These are phyloP conservation scores for Phyllopteryx taeniolatus DNA, from an alignment of 2,113 vertebrate genomes.

Conservation along the genomic window DNA sequence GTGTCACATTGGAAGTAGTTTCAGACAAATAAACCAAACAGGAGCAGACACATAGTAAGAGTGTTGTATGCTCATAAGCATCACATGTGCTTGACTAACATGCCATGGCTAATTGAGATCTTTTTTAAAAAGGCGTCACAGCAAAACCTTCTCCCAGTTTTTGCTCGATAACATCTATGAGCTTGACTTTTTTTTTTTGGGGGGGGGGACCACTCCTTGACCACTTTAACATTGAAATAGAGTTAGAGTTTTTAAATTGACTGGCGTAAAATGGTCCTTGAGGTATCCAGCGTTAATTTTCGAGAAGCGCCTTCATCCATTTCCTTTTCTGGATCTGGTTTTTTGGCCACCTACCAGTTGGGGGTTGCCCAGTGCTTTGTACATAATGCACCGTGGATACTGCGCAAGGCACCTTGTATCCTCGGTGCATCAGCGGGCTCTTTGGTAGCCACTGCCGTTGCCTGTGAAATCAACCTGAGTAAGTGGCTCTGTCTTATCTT, in stretches of 20 bases:
- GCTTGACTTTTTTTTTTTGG: neutral
- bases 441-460: slow-evolving; percentile 77
- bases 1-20: neutral
- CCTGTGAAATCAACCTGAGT: slow-evolving; percentile 73
- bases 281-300: slow-evolving; percentile 23
- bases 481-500: slow-evolving; percentile 36
- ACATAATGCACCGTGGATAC: slow-evolving; percentile 69
- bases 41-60: slow-evolving; percentile 10
- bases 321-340: slow-evolving; percentile 82
- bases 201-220: too few relatives aligned
- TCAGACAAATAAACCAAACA: neutral
- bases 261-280: slow-evolving; percentile 42
- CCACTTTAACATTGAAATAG: too few relatives aligned
- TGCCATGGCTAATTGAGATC: slow-evolving; percentile 44
- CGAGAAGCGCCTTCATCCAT: slow-evolving; percentile 56
- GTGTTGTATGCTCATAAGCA: neutral
- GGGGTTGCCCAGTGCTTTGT: slow-evolving; percentile 77
- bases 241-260: too few relatives aligned
- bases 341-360: slow-evolving; percentile 78
- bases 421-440: slow-evolving; percentile 79
- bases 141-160: neutral
- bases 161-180: neutral
- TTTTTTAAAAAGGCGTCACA: slow-evolving; percentile 24
- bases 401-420: slow-evolving; percentile 68
- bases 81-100: slow-evolving; percentile 53